Base-by-base conservation (phyloP, 2,113 vertebrate genomes). In the Pelecanoides urinatrix region DNA sequence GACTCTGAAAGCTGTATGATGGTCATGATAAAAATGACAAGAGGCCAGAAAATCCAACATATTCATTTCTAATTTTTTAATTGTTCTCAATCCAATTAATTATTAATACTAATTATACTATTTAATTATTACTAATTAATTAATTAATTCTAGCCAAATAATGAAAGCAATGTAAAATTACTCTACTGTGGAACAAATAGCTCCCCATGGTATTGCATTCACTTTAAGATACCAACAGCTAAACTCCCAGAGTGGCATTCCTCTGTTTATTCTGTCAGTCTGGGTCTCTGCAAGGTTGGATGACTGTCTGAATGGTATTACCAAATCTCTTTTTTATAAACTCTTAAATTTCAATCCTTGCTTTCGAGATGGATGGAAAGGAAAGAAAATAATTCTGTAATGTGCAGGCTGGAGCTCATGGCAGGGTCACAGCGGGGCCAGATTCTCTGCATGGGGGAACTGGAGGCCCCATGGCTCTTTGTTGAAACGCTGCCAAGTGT, bases 401-500 rank as follows among this genome's bases (percentile, higher is more conserved):
- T 19, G 27, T 86, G 81, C 71, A 88, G 93, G 73, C 66, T 32
- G 4, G 80, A 96, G 84, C 87, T 92, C 84, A 77, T 16, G 26
- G 42, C 81, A 90, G 74, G 92, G 95, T 96, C 95, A 89, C 71
- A 94, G 94, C 2, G 6, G 62, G 93, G 91, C 67, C 93, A 91
- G 78, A 76, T 91, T 91, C 95, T 86, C 96, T 94, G 94, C 66
- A 25, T 73, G 84, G 89, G 81, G 77, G 85, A 96, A 59, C 50
- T 5, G 2, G 90, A 94, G 91, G 91, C 94, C 95, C 59, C 80
- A n/a, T 82, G 67, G 59, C 55, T 91, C 81, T 92, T 91, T 90
- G 77, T 80, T 96, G 96, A 96, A 97, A 91, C 32, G n/a, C 81
- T 93, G 97, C 96, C 96, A 96, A 95, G 75, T 90, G 89, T 77